A percentile compares a stretch with the other conserved stretches of the same genome.
Evolutionary conservation across 2,888 invertebrate genomes (phyloP).

Genomic region (Chamaedrilus cognettii): DNA sequence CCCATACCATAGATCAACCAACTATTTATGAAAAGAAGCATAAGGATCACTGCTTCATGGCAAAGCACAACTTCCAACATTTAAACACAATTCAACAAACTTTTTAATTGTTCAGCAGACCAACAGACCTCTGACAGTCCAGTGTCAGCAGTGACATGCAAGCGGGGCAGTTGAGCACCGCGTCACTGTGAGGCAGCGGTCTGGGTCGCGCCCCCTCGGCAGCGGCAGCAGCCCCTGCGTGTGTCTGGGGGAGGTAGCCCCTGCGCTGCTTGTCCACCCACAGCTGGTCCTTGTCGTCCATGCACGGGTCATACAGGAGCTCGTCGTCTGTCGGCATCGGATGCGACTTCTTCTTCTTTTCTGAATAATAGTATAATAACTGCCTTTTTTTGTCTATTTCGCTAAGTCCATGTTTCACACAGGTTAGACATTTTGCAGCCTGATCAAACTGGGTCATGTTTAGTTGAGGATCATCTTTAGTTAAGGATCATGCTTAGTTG

Average conservation of each 20-base stretch:
- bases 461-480: no score
- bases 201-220: conserved; percentile 21
- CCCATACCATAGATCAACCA: background rate
- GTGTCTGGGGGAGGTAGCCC: conserved; percentile 43
- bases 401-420: background rate
- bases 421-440: no score
- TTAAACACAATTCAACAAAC: no score
- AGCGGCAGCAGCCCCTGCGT: background rate
- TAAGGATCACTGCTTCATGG: background rate
- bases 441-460: no score
- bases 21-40: background rate
- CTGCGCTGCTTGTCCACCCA: conserved; percentile 63
- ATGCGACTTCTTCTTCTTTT: background rate
- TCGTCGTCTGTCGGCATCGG: conserved; percentile 59
- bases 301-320: conserved; percentile 64
- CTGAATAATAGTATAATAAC: no score
- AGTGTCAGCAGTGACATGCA: conserved; percentile 65
- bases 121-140: conserved; percentile 67
- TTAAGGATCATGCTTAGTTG: no score
- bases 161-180: conserved; percentile 66
- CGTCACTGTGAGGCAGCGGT: conserved; percentile 62
- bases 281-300: conserved; percentile 64
- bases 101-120: no score
- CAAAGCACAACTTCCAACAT: no score
- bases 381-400: background rate